A percentile compares a stretch with the other conserved stretches of the same genome.
These are phyloP conservation scores for Entomyzon cyanotis DNA, from an alignment of 2,113 vertebrate species.

Conservation along the genomic window DNA sequence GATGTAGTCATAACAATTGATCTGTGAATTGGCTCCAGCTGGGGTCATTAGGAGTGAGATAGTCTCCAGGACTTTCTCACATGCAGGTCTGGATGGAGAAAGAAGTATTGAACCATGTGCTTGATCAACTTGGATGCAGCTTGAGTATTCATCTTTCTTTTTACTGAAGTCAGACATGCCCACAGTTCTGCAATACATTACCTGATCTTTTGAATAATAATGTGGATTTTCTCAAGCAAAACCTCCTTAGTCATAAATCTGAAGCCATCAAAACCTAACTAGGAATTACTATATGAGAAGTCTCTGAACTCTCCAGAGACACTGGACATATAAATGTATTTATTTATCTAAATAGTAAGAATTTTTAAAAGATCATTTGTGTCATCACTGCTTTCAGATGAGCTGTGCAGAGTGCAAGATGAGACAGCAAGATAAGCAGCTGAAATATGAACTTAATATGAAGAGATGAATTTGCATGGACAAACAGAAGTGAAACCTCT, in stretches of 20 bases:
- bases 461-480: background rate
- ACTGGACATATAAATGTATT: background rate
- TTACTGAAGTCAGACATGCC: slow-evolving; percentile 19
- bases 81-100: background rate
- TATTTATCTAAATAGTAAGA: background rate
- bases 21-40: background rate
- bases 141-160: background rate
- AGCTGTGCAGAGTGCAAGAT: background rate
- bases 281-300: background rate
- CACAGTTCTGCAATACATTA: slow-evolving; percentile 23
- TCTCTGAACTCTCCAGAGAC: background rate
- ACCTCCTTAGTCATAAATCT: background rate
- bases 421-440: background rate
- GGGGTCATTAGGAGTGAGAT: background rate
- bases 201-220: background rate
- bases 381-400: background rate
- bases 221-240: background rate
- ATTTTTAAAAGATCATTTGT: background rate
- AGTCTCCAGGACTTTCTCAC: background rate
- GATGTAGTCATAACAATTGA: background rate
- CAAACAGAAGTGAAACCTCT: background rate
- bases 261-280: background rate
- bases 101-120: background rate
- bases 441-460: background rate
- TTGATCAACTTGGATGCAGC: fast-evolving